A percentile compares a stretch with the other conserved stretches of the same genome.
phyloP scores from a whole-genome alignment of 2,888 invertebrate species.

The Zonitis immaculata region DNA sequence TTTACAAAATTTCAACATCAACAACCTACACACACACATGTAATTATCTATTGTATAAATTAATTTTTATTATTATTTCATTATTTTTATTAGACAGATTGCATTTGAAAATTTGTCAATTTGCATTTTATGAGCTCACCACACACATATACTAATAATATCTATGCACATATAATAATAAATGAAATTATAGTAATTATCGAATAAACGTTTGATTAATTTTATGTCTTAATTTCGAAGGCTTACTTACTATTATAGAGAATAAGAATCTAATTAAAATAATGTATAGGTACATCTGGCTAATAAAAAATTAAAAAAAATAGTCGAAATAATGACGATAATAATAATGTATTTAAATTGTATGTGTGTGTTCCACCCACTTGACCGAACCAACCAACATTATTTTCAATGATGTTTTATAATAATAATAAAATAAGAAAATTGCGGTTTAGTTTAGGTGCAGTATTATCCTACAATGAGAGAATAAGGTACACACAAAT shows the following conservation, averaged over 20 bases:
- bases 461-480: not conserved
- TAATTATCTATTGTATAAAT: slow-evolving; percentile 1
- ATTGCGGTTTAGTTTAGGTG: not conserved
- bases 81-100: too few relatives aligned
- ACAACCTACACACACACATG: slow-evolving; percentile 7
- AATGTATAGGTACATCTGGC: too few relatives aligned
- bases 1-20: slow-evolving; percentile 10
- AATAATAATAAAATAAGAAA: not conserved
- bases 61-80: not conserved
- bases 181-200: not conserved
- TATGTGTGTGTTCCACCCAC: not conserved
- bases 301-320: too few relatives aligned
- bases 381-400: too few relatives aligned
- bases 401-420: too few relatives aligned
- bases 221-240: not conserved
- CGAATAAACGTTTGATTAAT: not conserved
- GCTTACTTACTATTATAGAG: not conserved
- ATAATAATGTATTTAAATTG: too few relatives aligned
- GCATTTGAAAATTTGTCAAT: not conserved
- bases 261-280: too few relatives aligned
- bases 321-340: too few relatives aligned
- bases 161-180: not conserved
- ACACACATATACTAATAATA: too few relatives aligned
- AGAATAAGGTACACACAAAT: too few relatives aligned
- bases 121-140: not conserved